These are phyloP conservation scores for Harmothoe impar DNA, from an alignment of 2,888 invertebrate genomes.

Conservation along the genomic window DNA sequence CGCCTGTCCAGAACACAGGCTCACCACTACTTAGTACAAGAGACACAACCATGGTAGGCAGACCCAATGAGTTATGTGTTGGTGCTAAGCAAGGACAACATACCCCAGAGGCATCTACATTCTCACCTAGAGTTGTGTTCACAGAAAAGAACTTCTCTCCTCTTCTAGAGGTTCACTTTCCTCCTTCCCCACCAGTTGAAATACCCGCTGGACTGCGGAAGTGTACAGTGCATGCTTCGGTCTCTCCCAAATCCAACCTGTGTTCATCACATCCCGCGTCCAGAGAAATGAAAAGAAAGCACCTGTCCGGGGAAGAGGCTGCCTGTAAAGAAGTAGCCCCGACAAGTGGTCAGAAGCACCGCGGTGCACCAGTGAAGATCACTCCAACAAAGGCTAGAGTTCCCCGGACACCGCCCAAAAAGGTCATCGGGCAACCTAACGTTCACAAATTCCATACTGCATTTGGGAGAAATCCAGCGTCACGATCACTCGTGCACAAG, in stretches of 20 bases:
- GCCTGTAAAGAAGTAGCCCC: neutral
- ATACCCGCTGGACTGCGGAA: neutral
- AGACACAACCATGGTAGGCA: no score
- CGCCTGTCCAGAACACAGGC: neutral
- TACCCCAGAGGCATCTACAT: neutral
- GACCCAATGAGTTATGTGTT: neutral
- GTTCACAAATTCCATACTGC: conserved; percentile 44
- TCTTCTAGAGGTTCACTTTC: conserved; percentile 21
- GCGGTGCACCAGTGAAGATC: neutral
- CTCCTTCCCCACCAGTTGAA: neutral
- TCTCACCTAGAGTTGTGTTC: conserved; percentile 49
- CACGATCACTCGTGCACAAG: conserved; percentile 16
- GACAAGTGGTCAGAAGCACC: neutral
- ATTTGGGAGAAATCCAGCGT: conserved; percentile 34
- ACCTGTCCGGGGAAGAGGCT: neutral
- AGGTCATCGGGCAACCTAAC: conserved; percentile 46
- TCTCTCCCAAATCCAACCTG: neutral
- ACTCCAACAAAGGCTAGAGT: neutral
- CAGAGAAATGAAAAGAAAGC: neutral
- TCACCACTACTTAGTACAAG: conserved; percentile 18
- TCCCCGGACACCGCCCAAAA: conserved; percentile 51
- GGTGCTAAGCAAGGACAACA: neutral
- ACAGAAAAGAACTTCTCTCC: conserved; percentile 55
- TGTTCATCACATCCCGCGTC: neutral
- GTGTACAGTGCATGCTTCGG: neutral